These are phyloP conservation scores for Tyria jacobaeae DNA, from an alignment of 2,888 invertebrate genomes.

Conservation along the genomic window DNA sequence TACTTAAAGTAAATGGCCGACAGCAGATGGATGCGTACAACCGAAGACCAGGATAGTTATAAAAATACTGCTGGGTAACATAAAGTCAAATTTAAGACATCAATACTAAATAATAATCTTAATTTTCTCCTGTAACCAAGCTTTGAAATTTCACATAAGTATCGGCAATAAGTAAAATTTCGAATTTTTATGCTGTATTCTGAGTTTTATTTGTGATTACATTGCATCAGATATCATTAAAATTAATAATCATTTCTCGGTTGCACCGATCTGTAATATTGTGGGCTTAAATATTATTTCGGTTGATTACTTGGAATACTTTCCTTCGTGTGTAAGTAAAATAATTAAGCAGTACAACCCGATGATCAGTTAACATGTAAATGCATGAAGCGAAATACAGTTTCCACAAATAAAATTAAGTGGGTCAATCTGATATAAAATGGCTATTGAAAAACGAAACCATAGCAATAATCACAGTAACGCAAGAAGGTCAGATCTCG, in stretches of 20 bases:
- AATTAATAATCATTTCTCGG: constrained; percentile 40
- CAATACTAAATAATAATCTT: too few relatives aligned
- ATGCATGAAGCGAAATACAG: constrained; percentile 72
- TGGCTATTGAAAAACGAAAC: constrained; percentile 84
- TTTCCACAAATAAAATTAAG: constrained; percentile 77
- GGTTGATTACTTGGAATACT: constrained; percentile 40
- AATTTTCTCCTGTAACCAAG: constrained; percentile 3
- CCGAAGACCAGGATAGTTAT: too few relatives aligned
- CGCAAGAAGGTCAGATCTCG: constrained; percentile 72
- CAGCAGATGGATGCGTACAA: too few relatives aligned
- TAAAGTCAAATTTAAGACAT: too few relatives aligned
- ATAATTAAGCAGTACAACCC: constrained; percentile 46
- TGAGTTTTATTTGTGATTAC: too few relatives aligned
- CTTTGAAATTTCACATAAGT: constrained; percentile 15
- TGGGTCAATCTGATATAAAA: constrained; percentile 82
- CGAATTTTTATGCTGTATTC: constrained; percentile 23
- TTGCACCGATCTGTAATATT: constrained; percentile 36
- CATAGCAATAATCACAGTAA: constrained; percentile 77
- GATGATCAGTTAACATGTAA: constrained; percentile 51
- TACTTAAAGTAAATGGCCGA: too few relatives aligned
- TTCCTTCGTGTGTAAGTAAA: constrained; percentile 20
- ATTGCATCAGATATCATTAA: constrained; percentile 32
- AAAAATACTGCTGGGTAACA: too few relatives aligned
- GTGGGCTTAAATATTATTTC: constrained; percentile 36
- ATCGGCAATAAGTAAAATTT: too few relatives aligned